A percentile compares a stretch with the other conserved stretches of the same genome.
phyloP scores from a whole-genome alignment of 2,113 vertebrate genomes.

The Synodontis membranacea region DNA sequence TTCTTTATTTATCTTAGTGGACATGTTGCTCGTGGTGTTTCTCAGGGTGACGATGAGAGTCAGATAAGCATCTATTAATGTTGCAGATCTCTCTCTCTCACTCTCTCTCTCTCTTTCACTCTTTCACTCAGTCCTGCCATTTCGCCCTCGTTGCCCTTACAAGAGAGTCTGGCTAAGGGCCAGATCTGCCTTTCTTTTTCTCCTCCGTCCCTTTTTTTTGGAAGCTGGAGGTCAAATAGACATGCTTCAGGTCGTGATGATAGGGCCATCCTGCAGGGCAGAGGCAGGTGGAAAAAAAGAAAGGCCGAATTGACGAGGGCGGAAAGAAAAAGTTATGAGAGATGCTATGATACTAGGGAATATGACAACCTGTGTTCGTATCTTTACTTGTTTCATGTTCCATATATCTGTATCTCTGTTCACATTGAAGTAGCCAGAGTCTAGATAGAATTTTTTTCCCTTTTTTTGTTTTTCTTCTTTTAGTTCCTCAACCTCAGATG shows the following conservation, averaged over 20 bases:
- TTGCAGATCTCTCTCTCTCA: slow-evolving; percentile 74
- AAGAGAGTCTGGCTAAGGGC: slow-evolving; percentile 12
- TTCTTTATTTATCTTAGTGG: slow-evolving; percentile 76
- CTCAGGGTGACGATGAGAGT: slow-evolving; percentile 72
- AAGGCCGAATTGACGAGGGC: not conserved
- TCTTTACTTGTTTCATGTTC: not conserved
- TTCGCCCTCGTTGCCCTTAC: slow-evolving; percentile 42
- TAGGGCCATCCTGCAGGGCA: slow-evolving; percentile 57
- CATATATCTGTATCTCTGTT: not conserved
- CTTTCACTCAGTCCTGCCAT: slow-evolving; percentile 56
- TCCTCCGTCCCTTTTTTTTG: slow-evolving; percentile 51
- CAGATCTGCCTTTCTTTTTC: slow-evolving; percentile 49
- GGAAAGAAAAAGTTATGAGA: slow-evolving; percentile 3
- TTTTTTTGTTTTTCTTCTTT: not conserved
- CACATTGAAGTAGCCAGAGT: not conserved
- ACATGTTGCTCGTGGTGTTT: slow-evolving; percentile 75
- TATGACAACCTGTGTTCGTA: not conserved
- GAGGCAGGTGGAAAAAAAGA: slow-evolving; percentile 46
- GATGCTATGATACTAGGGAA: not conserved
- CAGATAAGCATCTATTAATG: slow-evolving; percentile 79
- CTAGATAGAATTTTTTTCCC: not conserved
- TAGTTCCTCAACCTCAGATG: not conserved
- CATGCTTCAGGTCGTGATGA: slow-evolving; percentile 59
- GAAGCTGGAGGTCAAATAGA: slow-evolving; percentile 68
- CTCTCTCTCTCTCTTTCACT: slow-evolving; percentile 63